Evolutionary conservation across 2,113 vertebrate species (phyloP), one percentile per base, ranked within the genome.

Genomic region (Vidua macroura): DNA sequence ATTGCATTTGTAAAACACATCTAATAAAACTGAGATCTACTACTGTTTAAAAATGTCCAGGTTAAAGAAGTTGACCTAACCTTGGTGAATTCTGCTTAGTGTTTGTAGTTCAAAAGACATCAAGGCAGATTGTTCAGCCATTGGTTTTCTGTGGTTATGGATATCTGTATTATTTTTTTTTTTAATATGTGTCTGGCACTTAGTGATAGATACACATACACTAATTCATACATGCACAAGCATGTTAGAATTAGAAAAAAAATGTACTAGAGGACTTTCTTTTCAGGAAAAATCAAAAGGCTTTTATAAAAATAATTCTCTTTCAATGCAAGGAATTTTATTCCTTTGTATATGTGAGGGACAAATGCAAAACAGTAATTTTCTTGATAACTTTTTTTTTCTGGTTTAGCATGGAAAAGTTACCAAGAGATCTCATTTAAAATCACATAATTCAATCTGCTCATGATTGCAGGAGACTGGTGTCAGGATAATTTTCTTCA

Each of bases 401-500:
- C 56, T 58, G 4, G 3, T 58, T 62, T 93, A 74, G 1, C 27
- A 51, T 39, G 30, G 21, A 90, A 94, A 90, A 80, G 51, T 69
- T 94, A 80, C 72, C 60, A 63, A 93, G 90, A 93, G 52, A 94
- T 96, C 80, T 97, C 83, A 94, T 97, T 97, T 93, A 91, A 96
- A 96, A 97, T 96, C 92, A 89, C 83, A 83, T 96, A 95, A 94
- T 96, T 97, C 72, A 89, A 92, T 97, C 92, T 96, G 83, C 67
- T 92, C 86, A 74, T 17, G 16, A 97, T 94, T 96, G 95, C 93
- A 94, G 86, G 78, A 96, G 95, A 83, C 70, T 94, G 56, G 72
- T 98, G 96, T 96, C 96, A 96, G 84, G 95, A 93, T 94, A 95
- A 97, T 95, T 97, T 97, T 96, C 96, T 97, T 96, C 86, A 77